Base-by-base conservation (phyloP, 2,888 invertebrate species). In the Cistogaster globosa region DNA sequence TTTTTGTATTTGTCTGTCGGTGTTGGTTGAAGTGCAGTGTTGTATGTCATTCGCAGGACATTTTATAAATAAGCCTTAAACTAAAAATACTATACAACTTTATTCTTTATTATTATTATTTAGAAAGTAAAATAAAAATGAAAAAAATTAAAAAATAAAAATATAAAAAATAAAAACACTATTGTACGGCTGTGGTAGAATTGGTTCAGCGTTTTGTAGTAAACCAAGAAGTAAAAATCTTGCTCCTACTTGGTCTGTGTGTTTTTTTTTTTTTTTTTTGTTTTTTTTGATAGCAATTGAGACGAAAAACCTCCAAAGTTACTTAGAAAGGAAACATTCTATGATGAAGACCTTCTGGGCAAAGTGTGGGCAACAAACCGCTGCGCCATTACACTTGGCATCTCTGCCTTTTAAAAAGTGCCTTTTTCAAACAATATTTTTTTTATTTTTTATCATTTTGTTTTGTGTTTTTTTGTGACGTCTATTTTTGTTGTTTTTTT, bases 11-110 rank as follows among this genome's bases (percentile, higher is more conserved):
- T 74, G 62, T 75, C 9, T 45, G 42, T 55, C 20, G 51, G 9
- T 80, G 58, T 72, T 65, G 48, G 57, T 36, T 48, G 38, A n/a
- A 62, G 51, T 63, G 18, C 57, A 16, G 72, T 83, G 62, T 74
- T 60, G 72, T 71, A 42, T 84, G 71, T 79, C 83, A 84, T 76
- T 79, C 75, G 83, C 83, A 84, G 79, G 71, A 79, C 75, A 84
- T 75, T 79, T 79, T 84, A 77, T 75, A 84, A 84, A 75, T 84
- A 84, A 84, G 79, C 83, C 69, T 71, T 71, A 75, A 84, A 84
- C 68, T 14, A 74, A 71, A 67, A 55, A 45, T 57, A 77, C 67
- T 57, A 62, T 58, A 77, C 51, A 77, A 77, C 60, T 72, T 58
- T 67, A 62, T 78, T 68, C 48, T 69, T 69, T 71, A 57, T 63